Evolutionary conservation across 2,888 invertebrate species (phyloP), one percentile per base, ranked within the genome.

Genomic region (Stenchaetothrips biformis): DNA sequence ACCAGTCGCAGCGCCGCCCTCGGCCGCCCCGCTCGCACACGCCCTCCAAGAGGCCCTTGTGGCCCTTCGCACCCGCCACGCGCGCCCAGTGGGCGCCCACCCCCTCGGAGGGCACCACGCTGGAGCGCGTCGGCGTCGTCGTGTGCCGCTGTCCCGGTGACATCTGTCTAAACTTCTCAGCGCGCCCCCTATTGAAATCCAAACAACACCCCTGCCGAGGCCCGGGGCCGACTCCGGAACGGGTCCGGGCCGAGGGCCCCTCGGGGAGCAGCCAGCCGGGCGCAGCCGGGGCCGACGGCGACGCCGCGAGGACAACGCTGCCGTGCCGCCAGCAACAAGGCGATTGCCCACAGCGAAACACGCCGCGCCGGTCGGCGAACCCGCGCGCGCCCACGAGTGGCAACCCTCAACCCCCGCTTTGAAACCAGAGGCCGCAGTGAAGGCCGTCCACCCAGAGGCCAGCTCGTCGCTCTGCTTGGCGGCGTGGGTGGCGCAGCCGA

Each of bases 131-230:
- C 59, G 59, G 53, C 53, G 21, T 9, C 67, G 21, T 21, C 67
- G 21, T 4, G 25, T 11, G 25, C 21, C 11, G 25, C 21, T 25
- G 67, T 74, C 67, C 67, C 67, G 67, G 67, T 74, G 67, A 74
- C 67, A 74, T 74, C 67, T 74, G 67, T 74, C 67, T 74, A 74
- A 74, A 74, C 67, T 74, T 74, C 59, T 13, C 18, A 59, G 59
- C 59, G 18, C 13, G 21, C 21, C 21, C 67, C 21, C 67, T 74
- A 74, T 74, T 74, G 67, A 74, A 74, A 74, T 74, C 67, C 67
- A 74, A 74, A 74, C 67, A 74, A 9, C 67, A 25, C 67, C 21
- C 53, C 53, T 53, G 53, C 53, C 6, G 18, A 7, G 18, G 18
- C 62, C 18, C 62, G 53, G 11, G 53, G 53, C 2, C 53, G 13